These are phyloP conservation scores for Fringilla coelebs DNA, from an alignment of 2,797 vertebrate genomes.

Conservation along the genomic window DNA sequence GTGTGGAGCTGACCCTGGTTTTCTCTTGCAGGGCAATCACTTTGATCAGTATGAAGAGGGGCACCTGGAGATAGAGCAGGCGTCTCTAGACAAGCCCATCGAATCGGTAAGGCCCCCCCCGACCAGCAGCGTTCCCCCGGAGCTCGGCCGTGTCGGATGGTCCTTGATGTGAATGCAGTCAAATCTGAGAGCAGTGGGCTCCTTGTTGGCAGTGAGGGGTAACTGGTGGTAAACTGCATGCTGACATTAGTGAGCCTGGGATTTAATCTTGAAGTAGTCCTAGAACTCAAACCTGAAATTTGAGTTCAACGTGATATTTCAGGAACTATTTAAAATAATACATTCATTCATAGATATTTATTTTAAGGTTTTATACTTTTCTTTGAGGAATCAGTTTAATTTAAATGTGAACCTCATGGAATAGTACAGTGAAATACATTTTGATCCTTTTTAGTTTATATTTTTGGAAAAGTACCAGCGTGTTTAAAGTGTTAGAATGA, in stretches of 20 bases:
- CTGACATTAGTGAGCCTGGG: constrained; percentile 38
- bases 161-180: constrained; percentile 69
- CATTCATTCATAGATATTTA: neutral
- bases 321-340: neutral
- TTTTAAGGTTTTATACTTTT: constrained; percentile 27
- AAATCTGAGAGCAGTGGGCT: neutral
- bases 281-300: neutral
- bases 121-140: constrained; percentile 60
- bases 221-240: constrained; percentile 59
- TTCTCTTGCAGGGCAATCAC: constrained; percentile 90
- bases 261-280: constrained; percentile 1
- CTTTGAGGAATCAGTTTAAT: constrained; percentile 29
- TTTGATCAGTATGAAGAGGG: constrained; percentile 99
- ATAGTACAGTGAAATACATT: constrained; percentile 49
- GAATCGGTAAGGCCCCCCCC: constrained; percentile 93
- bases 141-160: constrained; percentile 62
- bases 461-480: neutral
- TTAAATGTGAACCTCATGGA: neutral
- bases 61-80: constrained; percentile 98
- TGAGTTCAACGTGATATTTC: neutral
- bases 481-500: neutral
- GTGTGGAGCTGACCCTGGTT: neutral
- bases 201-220: neutral
- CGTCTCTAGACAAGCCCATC: constrained; percentile 98
- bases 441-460: constrained; percentile 44